Evolutionary conservation across 64 coral and sea anemone genomes (phyloP), one percentile per base, ranked within the genome.

Genomic region (Exaiptasia diaphana): DNA sequence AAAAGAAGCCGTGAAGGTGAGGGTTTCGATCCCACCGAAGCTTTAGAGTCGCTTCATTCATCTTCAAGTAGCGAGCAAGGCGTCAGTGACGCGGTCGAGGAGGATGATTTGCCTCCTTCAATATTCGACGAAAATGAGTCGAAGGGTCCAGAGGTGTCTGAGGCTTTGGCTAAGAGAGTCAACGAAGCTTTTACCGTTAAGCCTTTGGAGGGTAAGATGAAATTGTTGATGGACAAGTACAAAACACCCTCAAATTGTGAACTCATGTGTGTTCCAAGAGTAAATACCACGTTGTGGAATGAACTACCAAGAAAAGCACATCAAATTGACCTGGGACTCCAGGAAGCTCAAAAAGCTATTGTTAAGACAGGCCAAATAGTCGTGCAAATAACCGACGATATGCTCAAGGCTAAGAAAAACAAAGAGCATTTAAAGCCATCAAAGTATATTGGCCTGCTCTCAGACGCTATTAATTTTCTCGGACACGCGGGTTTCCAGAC

Each of bases 201-300:
- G n/a, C n/a, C n/a, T n/a, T n/a, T 79, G 3, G 39, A 79, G 27
- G 80, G 48, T 10, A 83, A 71, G 38, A 42, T 69, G 26, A 83
- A 71, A 20, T 50, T 28, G 46, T 36, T 83, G 29, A 48, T 71
- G 41, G 64, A 82, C 23, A 82, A 82, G 32, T 82, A 68, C 48
- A 67, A 65, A 38, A 48, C 26, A 18, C 30, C 75, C 50, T n/a
- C 20, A n/a, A 59, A 55, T 38, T 78, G 50, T 8, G 38, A 39
- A 14, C 34, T 64, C 33, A 7, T 70, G 64, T 38, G 62, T 17
- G 28, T 28, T 44, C 38, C 61, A 42, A 67, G 60, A 45, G 61
- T 82, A 27, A 82, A 69, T 71, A 28, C 61, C 29, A 38, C 64
- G 30, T 71, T 82, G 60, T 82, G 61, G 79, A 82, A 82, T 38